Conservation (phyloP, 2,113 vertebrate genomes). For the Brachirus orientalis region DNA sequence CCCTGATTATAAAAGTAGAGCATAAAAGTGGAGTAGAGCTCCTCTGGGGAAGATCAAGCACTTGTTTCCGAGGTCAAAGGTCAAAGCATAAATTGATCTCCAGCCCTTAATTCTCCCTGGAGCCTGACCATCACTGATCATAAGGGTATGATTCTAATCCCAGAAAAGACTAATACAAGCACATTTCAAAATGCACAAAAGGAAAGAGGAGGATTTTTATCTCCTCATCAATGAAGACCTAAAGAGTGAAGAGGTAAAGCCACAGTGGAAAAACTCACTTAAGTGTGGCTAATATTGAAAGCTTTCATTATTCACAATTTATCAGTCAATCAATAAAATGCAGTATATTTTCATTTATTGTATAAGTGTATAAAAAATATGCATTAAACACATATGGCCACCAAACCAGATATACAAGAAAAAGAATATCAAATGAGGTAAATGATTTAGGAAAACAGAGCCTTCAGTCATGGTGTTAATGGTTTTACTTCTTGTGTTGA, state of each 20-base stretch:
- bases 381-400: not conserved
- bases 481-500: not conserved
- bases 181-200: conserved; percentile 16
- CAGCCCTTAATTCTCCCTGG: conserved; percentile 34
- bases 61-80: conserved; percentile 42
- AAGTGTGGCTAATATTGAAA: not conserved
- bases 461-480: not conserved
- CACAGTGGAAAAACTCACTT: not conserved
- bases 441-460: not conserved
- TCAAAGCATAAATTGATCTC: conserved; percentile 42
- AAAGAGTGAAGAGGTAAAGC: not conserved
- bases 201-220: not conserved
- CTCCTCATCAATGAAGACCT: not conserved
- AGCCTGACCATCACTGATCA: conserved; percentile 21
- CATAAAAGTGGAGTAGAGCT: not conserved
- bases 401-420: not conserved
- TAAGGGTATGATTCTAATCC: conserved; percentile 40
- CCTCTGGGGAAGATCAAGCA: not conserved
- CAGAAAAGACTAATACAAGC: conserved; percentile 24
- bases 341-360: not conserved
- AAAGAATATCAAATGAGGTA: not conserved
- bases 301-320: not conserved
- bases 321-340: not conserved
- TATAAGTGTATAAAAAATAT: not conserved
- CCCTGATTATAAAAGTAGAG: not conserved